These are phyloP conservation scores for Vimba vimba DNA, from an alignment of 2,113 vertebrate genomes.

Conservation along the genomic window DNA sequence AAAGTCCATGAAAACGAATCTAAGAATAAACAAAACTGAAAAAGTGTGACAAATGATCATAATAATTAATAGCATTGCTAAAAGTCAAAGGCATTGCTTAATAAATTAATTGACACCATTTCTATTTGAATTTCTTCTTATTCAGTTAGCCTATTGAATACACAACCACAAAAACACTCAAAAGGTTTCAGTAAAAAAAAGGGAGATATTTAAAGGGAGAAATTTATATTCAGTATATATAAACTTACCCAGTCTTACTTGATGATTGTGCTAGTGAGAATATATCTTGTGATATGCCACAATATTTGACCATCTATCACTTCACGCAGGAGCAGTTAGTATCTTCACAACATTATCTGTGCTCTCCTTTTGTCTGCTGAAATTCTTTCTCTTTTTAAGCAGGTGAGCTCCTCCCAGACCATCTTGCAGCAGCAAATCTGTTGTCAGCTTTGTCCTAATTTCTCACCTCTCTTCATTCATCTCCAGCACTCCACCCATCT, in stretches of 20 bases:
- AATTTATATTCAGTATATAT: background rate
- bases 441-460: background rate
- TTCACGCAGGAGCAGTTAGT: background rate
- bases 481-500: background rate
- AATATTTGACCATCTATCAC: background rate
- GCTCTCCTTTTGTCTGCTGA: background rate
- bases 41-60: no score
- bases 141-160: background rate
- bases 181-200: background rate
- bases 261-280: background rate
- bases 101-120: no score
- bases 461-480: background rate
- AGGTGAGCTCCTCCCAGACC: background rate
- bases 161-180: background rate
- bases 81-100: no score
- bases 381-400: background rate
- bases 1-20: no score
- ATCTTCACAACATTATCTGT: background rate
- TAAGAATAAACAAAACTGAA: no score
- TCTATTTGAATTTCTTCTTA: no score
- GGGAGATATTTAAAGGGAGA: background rate
- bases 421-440: background rate
- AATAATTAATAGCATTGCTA: no score
- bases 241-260: background rate
- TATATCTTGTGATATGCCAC: background rate